Evolutionary conservation across 2,888 invertebrate genomes (phyloP).

Genomic region (Crematogaster levior): DNA sequence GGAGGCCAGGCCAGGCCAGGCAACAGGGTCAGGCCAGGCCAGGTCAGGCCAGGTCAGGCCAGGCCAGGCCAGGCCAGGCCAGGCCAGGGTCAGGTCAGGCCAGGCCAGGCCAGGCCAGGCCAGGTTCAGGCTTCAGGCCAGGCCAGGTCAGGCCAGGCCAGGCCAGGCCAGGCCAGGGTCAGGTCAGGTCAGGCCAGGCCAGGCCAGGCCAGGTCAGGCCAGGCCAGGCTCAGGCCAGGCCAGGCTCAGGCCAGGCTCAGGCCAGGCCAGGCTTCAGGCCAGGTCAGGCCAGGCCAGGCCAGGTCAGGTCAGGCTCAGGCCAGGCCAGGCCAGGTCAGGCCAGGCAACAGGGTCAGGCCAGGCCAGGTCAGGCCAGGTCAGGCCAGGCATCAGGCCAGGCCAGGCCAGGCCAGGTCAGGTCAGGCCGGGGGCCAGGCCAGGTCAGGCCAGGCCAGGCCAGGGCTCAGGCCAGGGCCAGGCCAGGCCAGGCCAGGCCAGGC

Average conservation of each 20-base stretch:
- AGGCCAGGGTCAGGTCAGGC: slow-evolving; percentile 2
- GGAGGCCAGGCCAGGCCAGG: slow-evolving; percentile 5
- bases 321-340: slow-evolving; percentile 3
- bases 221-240: slow-evolving; percentile 5
- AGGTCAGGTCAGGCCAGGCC: slow-evolving; percentile 2
- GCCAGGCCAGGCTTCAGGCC: neutral
- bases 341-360: neutral
- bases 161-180: slow-evolving; percentile 5
- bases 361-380: slow-evolving; percentile 2
- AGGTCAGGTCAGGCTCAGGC: slow-evolving; percentile 2
- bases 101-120: slow-evolving; percentile 8
- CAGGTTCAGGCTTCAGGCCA: neutral
- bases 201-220: slow-evolving; percentile 5
- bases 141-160: slow-evolving; percentile 5
- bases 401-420: slow-evolving; percentile 2
- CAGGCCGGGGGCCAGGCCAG: slow-evolving; percentile 5
- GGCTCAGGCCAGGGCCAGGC: slow-evolving; percentile 5
- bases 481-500: slow-evolving; percentile 6
- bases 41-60: slow-evolving; percentile 2
- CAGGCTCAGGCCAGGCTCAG: slow-evolving; percentile 1
- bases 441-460: slow-evolving; percentile 5
- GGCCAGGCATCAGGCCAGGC: slow-evolving; percentile 2
- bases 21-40: neutral
- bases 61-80: slow-evolving; percentile 8
- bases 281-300: slow-evolving; percentile 5